Conservation (phyloP, 2,797 vertebrate genomes). For the Silurus lanzhouensis region DNA sequence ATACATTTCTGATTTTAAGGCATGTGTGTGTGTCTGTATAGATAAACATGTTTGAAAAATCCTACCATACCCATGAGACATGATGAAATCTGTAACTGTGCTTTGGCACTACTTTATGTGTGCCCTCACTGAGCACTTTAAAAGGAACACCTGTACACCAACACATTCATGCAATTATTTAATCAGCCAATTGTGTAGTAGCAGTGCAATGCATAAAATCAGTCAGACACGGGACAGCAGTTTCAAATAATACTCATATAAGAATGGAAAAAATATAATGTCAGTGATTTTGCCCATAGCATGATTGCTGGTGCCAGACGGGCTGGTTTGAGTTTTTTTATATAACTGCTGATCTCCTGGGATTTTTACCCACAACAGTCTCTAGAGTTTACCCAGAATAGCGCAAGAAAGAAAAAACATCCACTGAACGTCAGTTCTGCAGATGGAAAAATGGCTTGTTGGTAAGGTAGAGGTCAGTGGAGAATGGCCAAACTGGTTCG, state of each 20-base stretch:
- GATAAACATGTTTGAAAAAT: background rate
- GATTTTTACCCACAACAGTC: background rate
- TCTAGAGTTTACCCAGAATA: background rate
- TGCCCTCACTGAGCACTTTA: background rate
- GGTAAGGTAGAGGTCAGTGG: background rate
- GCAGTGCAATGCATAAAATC: background rate
- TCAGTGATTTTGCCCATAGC: background rate
- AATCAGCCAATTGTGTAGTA: background rate
- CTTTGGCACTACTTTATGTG: background rate
- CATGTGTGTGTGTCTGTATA: background rate
- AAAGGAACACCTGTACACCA: background rate
- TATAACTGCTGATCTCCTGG: constrained; percentile 1
- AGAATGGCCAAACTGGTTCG: background rate
- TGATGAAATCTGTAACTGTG: constrained; percentile 24
- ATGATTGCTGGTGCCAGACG: background rate
- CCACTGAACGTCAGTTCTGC: background rate
- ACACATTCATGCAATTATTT: constrained; percentile 1
- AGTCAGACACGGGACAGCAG: background rate
- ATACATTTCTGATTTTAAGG: constrained; percentile 1
- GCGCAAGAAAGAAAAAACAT: background rate
- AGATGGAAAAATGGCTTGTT: background rate
- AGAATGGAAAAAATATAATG: background rate
- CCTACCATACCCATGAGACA: constrained; percentile 3
- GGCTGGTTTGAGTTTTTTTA: background rate
- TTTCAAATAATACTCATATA: background rate